phyloP scores from a whole-genome alignment of 2,888 invertebrate genomes.

The Drosophila nigritarsus region DNA sequence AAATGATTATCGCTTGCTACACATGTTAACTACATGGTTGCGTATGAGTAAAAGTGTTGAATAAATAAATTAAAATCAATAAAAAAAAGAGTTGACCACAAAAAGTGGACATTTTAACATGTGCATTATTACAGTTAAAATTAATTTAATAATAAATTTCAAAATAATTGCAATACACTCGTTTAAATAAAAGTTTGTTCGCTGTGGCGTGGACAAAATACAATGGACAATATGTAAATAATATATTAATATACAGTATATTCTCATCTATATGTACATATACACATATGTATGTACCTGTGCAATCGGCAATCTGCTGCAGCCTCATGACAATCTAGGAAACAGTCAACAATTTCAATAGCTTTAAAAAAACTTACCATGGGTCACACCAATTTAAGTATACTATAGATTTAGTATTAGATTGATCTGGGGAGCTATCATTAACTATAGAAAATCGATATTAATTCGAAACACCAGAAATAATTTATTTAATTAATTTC shows the following conservation, averaged over 20 bases:
- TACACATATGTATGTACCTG: background rate
- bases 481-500: background rate
- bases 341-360: conserved; percentile 35
- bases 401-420: background rate
- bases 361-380: conserved; percentile 8
- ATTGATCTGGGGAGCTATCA: background rate
- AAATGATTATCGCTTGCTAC: conserved; percentile 73
- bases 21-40: conserved; percentile 31
- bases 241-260: conserved; percentile 4
- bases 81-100: conserved; percentile 58
- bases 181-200: conserved; percentile 72
- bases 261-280: conserved; percentile 8
- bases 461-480: background rate
- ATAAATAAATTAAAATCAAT: conserved; percentile 81
- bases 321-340: conserved; percentile 17
- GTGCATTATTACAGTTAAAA: conserved; percentile 82
- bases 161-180: conserved; percentile 82
- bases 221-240: conserved; percentile 27
- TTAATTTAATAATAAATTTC: conserved; percentile 83
- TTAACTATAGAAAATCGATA: background rate
- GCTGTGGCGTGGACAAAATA: conserved; percentile 24
- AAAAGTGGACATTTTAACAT: conserved; percentile 67
- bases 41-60: conserved; percentile 45
- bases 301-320: conserved; percentile 51
- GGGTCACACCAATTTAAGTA: background rate